phyloP scores from a whole-genome alignment of 2,797 vertebrate genomes.

The Chrysocyon brachyurus region DNA sequence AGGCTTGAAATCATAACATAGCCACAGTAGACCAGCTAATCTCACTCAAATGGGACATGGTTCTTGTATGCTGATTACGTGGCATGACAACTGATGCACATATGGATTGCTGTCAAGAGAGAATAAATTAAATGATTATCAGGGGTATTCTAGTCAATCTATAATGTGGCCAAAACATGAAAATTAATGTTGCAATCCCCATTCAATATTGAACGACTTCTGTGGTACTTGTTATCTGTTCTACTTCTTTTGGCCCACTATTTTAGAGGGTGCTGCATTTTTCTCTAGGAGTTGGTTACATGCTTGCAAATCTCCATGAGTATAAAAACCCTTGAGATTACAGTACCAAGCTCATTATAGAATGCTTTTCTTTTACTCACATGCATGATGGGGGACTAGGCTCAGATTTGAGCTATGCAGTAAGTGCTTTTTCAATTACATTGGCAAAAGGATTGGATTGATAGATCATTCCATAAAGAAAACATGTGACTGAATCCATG shows the following conservation, averaged over 20 bases:
- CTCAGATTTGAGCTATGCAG: not conserved
- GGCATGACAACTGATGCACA: not conserved
- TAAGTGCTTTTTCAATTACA: slow-evolving; percentile 67
- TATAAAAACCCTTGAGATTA: slow-evolving; percentile 48
- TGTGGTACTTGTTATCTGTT: not conserved
- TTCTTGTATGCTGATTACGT: not conserved
- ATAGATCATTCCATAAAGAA: slow-evolving; percentile 67
- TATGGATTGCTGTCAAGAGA: slow-evolving; percentile 44
- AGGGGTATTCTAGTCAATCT: slow-evolving; percentile 40
- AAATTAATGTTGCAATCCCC: slow-evolving; percentile 62
- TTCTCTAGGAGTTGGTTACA: not conserved
- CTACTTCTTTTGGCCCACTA: not conserved
- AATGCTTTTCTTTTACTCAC: slow-evolving; percentile 54
- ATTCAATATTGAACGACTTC: not conserved
- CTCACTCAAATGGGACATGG: not conserved
- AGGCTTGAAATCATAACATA: not conserved
- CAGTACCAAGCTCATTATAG: slow-evolving; percentile 39
- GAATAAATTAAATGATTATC: slow-evolving; percentile 64
- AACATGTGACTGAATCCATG: slow-evolving; percentile 46
- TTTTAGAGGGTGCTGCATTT: slow-evolving; percentile 47
- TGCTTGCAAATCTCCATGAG: slow-evolving; percentile 43
- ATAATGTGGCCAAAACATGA: not conserved
- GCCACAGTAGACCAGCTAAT: slow-evolving; percentile 53
- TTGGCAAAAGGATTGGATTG: not conserved
- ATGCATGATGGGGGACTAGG: slow-evolving; percentile 43